These are phyloP conservation scores for Alosa alosa DNA, from an alignment of 2,113 vertebrate genomes.

Conservation along the genomic window DNA sequence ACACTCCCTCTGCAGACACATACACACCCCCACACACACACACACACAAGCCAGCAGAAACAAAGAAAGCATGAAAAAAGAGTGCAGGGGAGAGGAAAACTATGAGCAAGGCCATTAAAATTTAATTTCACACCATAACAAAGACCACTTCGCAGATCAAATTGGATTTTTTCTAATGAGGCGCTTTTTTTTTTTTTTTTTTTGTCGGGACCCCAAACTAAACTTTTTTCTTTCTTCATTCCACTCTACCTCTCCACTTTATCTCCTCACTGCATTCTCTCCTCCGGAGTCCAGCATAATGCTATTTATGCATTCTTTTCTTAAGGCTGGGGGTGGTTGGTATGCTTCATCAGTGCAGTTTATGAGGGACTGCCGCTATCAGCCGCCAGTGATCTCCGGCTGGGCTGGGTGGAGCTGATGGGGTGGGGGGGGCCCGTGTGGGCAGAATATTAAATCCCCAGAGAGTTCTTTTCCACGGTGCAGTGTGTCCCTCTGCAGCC, in stretches of 20 bases:
- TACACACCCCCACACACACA: no score
- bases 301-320: no score
- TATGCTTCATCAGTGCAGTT: no score
- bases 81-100: constrained; percentile 5
- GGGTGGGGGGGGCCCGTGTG: constrained; percentile 36
- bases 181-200: constrained; percentile 35
- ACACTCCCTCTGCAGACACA: neutral
- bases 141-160: constrained; percentile 51
- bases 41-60: constrained; percentile 30
- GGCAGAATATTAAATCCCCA: constrained; percentile 45
- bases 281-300: no score
- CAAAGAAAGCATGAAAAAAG: neutral
- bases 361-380: no score
- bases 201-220: constrained; percentile 51
- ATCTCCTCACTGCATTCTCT: constrained; percentile 29
- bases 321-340: no score
- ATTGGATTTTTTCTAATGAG: constrained; percentile 62
- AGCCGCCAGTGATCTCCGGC: no score
- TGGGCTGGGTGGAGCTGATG: no score
- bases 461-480: constrained; percentile 15
- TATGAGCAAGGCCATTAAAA: constrained; percentile 47
- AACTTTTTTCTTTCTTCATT: constrained; percentile 19
- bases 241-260: constrained; percentile 36
- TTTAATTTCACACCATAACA: constrained; percentile 57
- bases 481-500: constrained; percentile 25